Conservation (phyloP, 2,113 vertebrate genomes). For the Varanus salvator region DNA sequence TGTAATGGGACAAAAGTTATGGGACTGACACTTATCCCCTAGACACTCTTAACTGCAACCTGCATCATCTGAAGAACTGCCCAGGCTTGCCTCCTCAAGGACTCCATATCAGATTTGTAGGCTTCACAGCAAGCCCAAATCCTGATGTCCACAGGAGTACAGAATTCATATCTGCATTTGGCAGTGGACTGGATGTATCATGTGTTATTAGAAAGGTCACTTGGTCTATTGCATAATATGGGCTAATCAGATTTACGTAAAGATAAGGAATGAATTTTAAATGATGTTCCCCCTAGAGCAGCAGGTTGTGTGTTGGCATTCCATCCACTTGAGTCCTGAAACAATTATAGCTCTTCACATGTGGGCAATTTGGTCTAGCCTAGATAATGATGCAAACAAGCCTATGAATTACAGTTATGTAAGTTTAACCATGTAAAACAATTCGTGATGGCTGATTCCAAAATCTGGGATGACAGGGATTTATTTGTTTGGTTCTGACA, state of each 20-base stretch:
- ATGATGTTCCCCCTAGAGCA: not conserved
- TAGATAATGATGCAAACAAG: conserved; percentile 3
- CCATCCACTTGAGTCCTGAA: not conserved
- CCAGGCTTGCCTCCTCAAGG: not conserved
- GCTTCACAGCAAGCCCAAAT: not conserved
- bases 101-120: not conserved
- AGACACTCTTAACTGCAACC: not conserved
- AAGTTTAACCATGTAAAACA: not conserved
- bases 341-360: not conserved
- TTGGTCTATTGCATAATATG: conserved; percentile 1
- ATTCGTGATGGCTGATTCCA: conserved; percentile 1
- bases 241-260: not conserved
- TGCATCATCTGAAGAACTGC: not conserved
- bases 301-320: not conserved
- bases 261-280: conserved; percentile 13
- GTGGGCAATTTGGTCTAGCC: conserved; percentile 6
- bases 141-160: not conserved
- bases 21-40: not conserved
- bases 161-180: not conserved
- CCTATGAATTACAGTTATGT: not conserved
- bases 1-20: not conserved
- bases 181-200: not conserved
- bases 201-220: not conserved
- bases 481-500: not conserved
- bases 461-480: not conserved